A percentile compares a stretch with the other conserved stretches of the same genome.
These are phyloP conservation scores for Aproaerema taeniolella DNA, from an alignment of 2,888 invertebrate species.

Conservation along the genomic window DNA sequence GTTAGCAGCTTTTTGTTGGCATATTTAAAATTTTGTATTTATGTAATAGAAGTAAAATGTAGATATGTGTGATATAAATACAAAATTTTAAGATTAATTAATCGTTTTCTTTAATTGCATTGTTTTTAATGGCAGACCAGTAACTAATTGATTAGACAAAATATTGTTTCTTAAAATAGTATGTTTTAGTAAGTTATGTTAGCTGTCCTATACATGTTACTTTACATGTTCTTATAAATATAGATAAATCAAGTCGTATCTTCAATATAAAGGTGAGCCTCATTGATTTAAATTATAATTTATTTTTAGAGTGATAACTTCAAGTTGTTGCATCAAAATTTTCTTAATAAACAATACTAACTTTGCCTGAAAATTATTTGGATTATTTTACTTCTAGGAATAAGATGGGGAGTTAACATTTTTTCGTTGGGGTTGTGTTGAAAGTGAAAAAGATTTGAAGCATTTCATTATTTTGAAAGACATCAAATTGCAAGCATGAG, in stretches of 20 bases:
- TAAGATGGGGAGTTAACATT: too few relatives aligned
- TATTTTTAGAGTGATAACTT: conserved; percentile 72
- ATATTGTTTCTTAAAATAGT: conserved; percentile 65
- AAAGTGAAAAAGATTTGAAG: too few relatives aligned
- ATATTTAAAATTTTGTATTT: conserved; percentile 78
- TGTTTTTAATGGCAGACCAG: conserved; percentile 64
- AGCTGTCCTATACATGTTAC: conserved; percentile 55
- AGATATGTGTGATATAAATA: conserved; percentile 78
- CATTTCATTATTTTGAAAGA: neutral
- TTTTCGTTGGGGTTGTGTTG: too few relatives aligned
- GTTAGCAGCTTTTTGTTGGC: conserved; percentile 75
- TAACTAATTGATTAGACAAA: conserved; percentile 61
- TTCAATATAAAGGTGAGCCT: conserved; percentile 59
- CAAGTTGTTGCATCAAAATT: conserved; percentile 70
- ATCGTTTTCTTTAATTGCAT: conserved; percentile 66
- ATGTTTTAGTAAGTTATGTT: conserved; percentile 68
- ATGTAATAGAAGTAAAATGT: conserved; percentile 77
- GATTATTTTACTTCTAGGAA: conserved; percentile 33
- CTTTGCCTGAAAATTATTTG: conserved; percentile 66
- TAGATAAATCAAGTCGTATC: conserved; percentile 58
- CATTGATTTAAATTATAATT: conserved; percentile 56
- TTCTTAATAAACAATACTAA: conserved; percentile 74
- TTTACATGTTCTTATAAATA: conserved; percentile 25
- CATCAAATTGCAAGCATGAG: too few relatives aligned
- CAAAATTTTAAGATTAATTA: conserved; percentile 74